These are phyloP conservation scores for Eclectus roratus DNA, from an alignment of 2,113 vertebrate genomes.

Conservation along the genomic window DNA sequence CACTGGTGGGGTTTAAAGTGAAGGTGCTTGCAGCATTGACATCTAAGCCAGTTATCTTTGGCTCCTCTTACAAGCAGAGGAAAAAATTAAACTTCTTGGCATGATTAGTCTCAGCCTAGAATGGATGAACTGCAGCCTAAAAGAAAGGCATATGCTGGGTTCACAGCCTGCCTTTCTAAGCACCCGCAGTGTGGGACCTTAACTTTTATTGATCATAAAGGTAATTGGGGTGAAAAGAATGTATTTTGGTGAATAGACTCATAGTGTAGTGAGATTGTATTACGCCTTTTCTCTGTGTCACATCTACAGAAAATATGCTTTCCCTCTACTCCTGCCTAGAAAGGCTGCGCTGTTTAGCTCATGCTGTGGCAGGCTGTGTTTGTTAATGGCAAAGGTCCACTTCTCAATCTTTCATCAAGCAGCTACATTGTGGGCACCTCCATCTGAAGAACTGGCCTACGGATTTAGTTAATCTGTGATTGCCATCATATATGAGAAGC, in stretches of 20 bases:
- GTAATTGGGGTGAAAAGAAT: rapidly evolving
- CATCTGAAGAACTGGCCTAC: background rate
- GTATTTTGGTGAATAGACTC: background rate
- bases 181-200: background rate
- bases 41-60: background rate
- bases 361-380: background rate
- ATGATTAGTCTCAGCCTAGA: background rate
- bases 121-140: background rate
- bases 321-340: background rate
- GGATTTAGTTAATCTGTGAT: background rate
- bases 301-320: background rate
- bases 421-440: background rate
- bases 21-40: background rate
- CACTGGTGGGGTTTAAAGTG: background rate
- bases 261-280: too few relatives aligned
- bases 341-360: background rate
- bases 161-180: background rate
- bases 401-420: background rate
- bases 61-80: background rate
- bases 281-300: background rate
- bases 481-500: background rate
- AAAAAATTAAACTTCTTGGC: background rate
- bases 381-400: background rate
- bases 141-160: rapidly evolving
- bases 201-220: background rate